Conservation (phyloP, 2,113 vertebrate species). For the Prietella phreatophila region DNA sequence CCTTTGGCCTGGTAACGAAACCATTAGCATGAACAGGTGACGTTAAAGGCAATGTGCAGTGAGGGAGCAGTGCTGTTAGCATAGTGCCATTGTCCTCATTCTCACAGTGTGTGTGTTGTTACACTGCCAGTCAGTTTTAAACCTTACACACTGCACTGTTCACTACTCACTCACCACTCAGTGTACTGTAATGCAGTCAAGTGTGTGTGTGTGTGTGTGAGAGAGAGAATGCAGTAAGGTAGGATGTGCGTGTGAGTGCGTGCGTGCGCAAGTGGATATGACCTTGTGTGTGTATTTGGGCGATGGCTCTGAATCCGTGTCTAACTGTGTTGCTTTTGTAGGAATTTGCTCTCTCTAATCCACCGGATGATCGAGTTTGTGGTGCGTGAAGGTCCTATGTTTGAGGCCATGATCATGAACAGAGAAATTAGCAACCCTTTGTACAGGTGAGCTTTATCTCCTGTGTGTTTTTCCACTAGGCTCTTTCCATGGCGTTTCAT, state of each 20-base stretch:
- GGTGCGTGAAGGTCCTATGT: slow-evolving; percentile 99
- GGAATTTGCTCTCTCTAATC: slow-evolving; percentile 99
- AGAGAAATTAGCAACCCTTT: slow-evolving; percentile 98
- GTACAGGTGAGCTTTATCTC: slow-evolving; percentile 82
- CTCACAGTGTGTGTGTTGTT: slow-evolving; percentile 37
- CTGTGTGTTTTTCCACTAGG: background rate
- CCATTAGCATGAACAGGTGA: background rate
- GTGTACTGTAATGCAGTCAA: slow-evolving; percentile 5
- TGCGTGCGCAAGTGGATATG: background rate
- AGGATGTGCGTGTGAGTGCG: slow-evolving; percentile 1
- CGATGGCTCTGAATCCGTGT: slow-evolving; percentile 89
- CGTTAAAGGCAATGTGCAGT: slow-evolving; percentile 25
- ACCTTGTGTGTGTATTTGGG: slow-evolving; percentile 11
- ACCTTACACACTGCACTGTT: slow-evolving; percentile 40
- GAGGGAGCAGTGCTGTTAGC: slow-evolving; percentile 42
- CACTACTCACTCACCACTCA: slow-evolving; percentile 5
- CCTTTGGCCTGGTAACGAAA: slow-evolving; percentile 1
- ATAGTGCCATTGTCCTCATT: slow-evolving; percentile 24
- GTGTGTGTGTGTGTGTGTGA: background rate
- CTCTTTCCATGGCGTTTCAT: background rate
- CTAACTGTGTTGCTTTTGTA: slow-evolving; percentile 99
- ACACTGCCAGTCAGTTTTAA: slow-evolving; percentile 53
- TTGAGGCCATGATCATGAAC: slow-evolving; percentile 99
- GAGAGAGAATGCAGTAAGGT: slow-evolving; percentile 27
- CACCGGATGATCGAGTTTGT: slow-evolving; percentile 99